Evolutionary conservation across 1,140 invertebrate species (phyloP).

Genomic region (Penaeus vannamei): DNA sequence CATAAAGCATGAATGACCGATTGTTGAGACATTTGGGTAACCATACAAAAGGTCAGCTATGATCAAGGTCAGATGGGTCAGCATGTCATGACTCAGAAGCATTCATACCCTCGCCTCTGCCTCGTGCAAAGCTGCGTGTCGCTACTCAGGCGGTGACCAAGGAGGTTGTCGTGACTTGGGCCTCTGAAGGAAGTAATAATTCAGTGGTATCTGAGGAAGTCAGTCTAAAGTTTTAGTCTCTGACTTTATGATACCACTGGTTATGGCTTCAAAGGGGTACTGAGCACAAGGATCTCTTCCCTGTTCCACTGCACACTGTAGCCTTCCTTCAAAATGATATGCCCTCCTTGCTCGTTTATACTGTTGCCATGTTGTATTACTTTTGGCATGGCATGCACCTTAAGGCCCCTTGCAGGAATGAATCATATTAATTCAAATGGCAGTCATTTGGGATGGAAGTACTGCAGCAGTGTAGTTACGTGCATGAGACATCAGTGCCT

Average conservation of each 20-base stretch:
- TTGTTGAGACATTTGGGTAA: constrained; percentile 57
- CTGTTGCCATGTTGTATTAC: constrained; percentile 19
- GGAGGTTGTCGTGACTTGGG: constrained; percentile 35
- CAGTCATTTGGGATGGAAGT: constrained; percentile 44
- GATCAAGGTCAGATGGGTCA: constrained; percentile 49
- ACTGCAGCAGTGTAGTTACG: constrained; percentile 27
- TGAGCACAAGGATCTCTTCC: constrained; percentile 40
- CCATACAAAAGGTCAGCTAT: constrained; percentile 50
- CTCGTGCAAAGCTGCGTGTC: constrained; percentile 64
- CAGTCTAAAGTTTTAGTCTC: too few species aligned
- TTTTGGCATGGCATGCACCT: constrained; percentile 43
- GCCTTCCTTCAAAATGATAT: constrained; percentile 39
- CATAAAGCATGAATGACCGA: constrained; percentile 56
- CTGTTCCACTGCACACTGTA: constrained; percentile 48
- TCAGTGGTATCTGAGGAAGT: too few species aligned
- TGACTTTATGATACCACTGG: not conserved
- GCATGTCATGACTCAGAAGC: constrained; percentile 60
- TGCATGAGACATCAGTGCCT: constrained; percentile 45
- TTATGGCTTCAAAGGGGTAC: constrained; percentile 12
- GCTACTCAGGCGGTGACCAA: constrained; percentile 58
- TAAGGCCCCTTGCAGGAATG: too few species aligned
- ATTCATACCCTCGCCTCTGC: constrained; percentile 60
- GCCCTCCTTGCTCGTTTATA: constrained; percentile 31
- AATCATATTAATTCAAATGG: not conserved
- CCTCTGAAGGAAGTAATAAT: not conserved